These are phyloP conservation scores for Pluvialis apricaria DNA, from an alignment of 2,113 vertebrate species.

Conservation along the genomic window DNA sequence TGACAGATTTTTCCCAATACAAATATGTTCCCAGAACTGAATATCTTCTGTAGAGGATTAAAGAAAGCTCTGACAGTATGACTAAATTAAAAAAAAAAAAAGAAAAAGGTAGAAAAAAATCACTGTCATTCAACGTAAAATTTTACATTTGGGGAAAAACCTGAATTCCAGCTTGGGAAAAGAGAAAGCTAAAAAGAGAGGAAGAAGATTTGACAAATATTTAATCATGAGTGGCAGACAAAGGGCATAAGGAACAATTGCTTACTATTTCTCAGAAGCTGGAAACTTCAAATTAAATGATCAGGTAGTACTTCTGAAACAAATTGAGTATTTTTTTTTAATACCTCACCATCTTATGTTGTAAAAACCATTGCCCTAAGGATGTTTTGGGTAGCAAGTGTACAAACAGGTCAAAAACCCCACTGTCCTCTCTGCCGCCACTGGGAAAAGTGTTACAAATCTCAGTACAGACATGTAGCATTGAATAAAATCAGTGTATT, in stretches of 20 bases:
- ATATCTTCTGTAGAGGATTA: background rate
- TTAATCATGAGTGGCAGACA: background rate
- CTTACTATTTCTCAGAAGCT: background rate
- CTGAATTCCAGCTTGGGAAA: background rate
- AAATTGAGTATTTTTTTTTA: background rate
- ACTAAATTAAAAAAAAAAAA: background rate
- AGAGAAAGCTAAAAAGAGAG: background rate
- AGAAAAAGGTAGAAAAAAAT: background rate
- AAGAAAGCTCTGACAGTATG: background rate
- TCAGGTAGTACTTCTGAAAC: background rate
- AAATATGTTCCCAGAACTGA: background rate
- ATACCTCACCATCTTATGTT: background rate
- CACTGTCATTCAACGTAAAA: background rate
- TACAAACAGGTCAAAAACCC: background rate
- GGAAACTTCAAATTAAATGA: background rate
- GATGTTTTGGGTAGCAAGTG: background rate
- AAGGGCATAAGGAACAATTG: background rate
- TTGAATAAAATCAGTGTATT: background rate
- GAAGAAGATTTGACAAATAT: background rate
- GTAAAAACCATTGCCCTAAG: background rate
- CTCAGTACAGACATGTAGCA: background rate
- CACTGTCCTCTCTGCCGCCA: background rate
- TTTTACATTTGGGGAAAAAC: background rate
- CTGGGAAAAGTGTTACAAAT: background rate
- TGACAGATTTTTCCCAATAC: background rate